Percentiles rank a stretch among this genome's conserved stretches.
Conservation (phyloP, 2,797 vertebrate species). For the Anniella stebbinsi region DNA sequence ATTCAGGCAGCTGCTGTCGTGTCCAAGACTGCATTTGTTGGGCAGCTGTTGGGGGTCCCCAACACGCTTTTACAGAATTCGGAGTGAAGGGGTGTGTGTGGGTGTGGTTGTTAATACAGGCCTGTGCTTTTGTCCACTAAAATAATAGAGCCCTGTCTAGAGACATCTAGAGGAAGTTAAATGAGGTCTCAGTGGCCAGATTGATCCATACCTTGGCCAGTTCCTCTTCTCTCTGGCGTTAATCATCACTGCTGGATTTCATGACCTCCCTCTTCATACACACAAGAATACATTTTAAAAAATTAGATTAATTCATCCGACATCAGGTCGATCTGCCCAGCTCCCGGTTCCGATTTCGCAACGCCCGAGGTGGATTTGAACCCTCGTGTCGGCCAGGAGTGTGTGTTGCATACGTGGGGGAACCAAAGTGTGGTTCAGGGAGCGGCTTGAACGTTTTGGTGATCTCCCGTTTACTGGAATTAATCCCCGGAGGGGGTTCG, state of each 20-base stretch:
- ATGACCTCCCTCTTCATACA: too few relatives aligned
- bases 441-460: neutral
- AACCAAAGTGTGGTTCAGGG: neutral
- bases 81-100: too few relatives aligned
- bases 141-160: neutral
- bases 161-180: neutral
- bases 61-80: neutral
- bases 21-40: neutral
- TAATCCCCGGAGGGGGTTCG: too few relatives aligned
- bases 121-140: neutral
- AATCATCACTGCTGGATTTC: neutral
- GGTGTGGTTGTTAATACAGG: too few relatives aligned
- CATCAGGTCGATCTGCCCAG: too few relatives aligned
- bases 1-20: neutral
- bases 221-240: neutral
- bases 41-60: neutral
- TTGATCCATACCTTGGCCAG: neutral
- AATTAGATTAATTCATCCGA: too few relatives aligned
- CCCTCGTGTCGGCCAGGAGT: neutral
- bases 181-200: neutral
- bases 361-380: neutral
- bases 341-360: neutral
- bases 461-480: too few relatives aligned
- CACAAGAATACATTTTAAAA: too few relatives aligned
- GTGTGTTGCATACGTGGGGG: neutral